Percentiles rank a stretch among this genome's conserved stretches.
Evolutionary conservation across 2,888 invertebrate genomes (phyloP).

Genomic region (Diarsia mendica): DNA sequence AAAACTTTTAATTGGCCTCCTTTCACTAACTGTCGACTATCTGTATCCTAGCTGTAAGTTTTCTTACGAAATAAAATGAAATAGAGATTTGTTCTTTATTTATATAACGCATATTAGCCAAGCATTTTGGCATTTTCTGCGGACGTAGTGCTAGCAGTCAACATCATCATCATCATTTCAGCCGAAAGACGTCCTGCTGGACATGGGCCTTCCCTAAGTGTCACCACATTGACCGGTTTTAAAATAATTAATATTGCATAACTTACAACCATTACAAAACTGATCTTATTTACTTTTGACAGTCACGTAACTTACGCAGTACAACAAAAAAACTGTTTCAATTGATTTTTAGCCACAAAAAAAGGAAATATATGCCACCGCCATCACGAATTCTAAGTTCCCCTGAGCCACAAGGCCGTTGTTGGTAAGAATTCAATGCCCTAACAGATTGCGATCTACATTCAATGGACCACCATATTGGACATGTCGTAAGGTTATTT

Average conservation of each 20-base stretch:
- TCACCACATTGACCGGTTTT: no score
- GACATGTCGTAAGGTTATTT: slow-evolving; percentile 13
- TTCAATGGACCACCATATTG: slow-evolving; percentile 21
- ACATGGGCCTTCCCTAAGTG: no score
- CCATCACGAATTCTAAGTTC: slow-evolving; percentile 11
- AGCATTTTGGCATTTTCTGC: no score
- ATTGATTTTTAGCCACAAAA: slow-evolving; percentile 20
- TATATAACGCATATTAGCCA: no score
- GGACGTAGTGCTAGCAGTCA: no score
- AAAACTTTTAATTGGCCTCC: no score
- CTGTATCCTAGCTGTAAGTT: no score
- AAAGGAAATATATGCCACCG: slow-evolving; percentile 7
- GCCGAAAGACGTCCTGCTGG: no score
- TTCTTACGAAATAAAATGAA: no score
- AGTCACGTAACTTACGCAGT: not conserved
- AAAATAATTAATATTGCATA: not conserved
- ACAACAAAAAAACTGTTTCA: not conserved
- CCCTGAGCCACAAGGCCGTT: slow-evolving; percentile 29
- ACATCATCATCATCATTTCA: no score
- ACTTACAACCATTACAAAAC: not conserved
- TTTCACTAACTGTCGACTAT: no score
- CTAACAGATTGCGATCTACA: slow-evolving; percentile 7
- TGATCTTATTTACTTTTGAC: not conserved
- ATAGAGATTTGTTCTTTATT: no score
- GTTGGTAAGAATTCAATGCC: slow-evolving; percentile 9